phyloP scores from a whole-genome alignment of 1,140 invertebrate genomes.

The Drosophila persimilis region DNA sequence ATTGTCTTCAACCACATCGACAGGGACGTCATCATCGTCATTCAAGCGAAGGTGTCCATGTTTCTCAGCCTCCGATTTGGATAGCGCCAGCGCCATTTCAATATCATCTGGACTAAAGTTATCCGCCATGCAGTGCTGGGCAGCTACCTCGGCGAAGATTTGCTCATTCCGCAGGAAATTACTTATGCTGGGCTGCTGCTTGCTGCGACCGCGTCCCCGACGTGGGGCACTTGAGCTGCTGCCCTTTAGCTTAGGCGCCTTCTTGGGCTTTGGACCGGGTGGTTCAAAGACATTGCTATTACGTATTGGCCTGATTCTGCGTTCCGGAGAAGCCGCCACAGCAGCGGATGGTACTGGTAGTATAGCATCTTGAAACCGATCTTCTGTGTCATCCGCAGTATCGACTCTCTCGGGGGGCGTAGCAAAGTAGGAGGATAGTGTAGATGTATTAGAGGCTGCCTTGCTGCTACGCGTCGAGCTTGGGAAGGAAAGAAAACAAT shows the following conservation, averaged over 20 bases:
- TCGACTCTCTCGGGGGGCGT: conserved; percentile 15
- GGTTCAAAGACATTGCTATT: conserved; percentile 49
- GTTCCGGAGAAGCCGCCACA: conserved; percentile 3
- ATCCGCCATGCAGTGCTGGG: conserved; percentile 72
- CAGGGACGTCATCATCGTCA: conserved; percentile 39
- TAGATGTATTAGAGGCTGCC: conserved; percentile 9
- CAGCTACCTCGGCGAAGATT: conserved; percentile 72
- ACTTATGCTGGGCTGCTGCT: conserved; percentile 67
- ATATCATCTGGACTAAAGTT: conserved; percentile 77
- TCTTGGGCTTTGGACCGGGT: conserved; percentile 56
- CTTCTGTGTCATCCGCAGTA: conserved; percentile 3
- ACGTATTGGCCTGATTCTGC: conserved; percentile 44
- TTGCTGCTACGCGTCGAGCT: conserved; percentile 55
- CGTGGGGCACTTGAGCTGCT: background rate
- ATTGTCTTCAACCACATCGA: conserved; percentile 37
- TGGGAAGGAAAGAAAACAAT: conserved; percentile 29
- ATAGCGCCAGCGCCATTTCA: conserved; percentile 75
- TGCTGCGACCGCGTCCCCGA: conserved; percentile 23
- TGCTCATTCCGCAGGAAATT: conserved; percentile 76
- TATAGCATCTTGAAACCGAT: background rate
- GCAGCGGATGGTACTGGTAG: background rate
- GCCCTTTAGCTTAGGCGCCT: conserved; percentile 62
- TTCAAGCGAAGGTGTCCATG: conserved; percentile 26
- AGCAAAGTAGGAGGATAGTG: conserved; percentile 44
- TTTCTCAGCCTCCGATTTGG: conserved; percentile 72